Conservation (phyloP, 2,888 invertebrate species). For the Agonopterix alstromeriana region DNA sequence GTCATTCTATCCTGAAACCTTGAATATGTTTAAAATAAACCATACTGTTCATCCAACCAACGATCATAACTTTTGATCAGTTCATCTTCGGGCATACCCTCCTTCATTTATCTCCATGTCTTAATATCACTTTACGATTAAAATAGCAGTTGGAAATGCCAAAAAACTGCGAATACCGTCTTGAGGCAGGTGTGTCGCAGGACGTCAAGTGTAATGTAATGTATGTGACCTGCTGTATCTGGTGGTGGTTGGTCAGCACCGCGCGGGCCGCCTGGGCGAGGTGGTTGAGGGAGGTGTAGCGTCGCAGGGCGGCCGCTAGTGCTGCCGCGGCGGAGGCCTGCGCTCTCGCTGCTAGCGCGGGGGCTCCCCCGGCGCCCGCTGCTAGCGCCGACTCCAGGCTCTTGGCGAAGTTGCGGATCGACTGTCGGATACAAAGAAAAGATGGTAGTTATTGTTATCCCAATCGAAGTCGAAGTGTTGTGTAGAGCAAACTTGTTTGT, state of each 20-base stretch:
- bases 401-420: slow-evolving; percentile 71
- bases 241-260: slow-evolving; percentile 89
- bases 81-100: too few species aligned
- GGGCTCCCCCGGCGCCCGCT: slow-evolving; percentile 90
- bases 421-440: slow-evolving; percentile 76
- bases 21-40: too few species aligned
- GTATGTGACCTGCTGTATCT: slow-evolving; percentile 90
- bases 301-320: slow-evolving; percentile 91
- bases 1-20: too few species aligned
- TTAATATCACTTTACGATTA: too few species aligned
- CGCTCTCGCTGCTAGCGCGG: slow-evolving; percentile 87
- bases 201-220: slow-evolving; percentile 84
- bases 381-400: slow-evolving; percentile 89
- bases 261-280: slow-evolving; percentile 90
- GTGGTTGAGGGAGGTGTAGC: slow-evolving; percentile 95
- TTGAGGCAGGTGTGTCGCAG: slow-evolving; percentile 93
- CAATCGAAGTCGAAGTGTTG: too few species aligned
- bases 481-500: too few species aligned
- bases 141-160: too few species aligned
- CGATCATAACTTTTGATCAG: too few species aligned
- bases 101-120: too few species aligned
- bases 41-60: too few species aligned
- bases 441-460: neutral
- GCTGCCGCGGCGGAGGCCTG: slow-evolving; percentile 96
- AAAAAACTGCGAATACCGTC: slow-evolving; percentile 92